Evolutionary conservation across 2,113 vertebrate genomes (phyloP).

Genomic region (Ascaphus truei): DNA sequence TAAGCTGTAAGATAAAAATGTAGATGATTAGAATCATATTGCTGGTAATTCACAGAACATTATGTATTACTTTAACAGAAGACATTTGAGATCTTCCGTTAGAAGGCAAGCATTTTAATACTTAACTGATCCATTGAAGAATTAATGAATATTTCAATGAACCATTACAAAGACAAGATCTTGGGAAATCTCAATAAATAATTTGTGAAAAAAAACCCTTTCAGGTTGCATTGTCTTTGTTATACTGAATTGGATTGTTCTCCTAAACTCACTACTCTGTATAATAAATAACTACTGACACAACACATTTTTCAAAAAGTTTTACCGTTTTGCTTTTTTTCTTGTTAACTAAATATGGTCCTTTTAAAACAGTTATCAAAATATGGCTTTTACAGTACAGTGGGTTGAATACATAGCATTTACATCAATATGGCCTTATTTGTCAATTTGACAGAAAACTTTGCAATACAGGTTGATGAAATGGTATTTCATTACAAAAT

Average conservation of each 20-base stretch:
- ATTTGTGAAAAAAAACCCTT: no score
- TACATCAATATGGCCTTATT: background rate
- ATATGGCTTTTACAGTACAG: no score
- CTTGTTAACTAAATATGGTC: background rate
- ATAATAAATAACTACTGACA: background rate
- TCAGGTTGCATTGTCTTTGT: no score
- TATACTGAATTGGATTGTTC: no score
- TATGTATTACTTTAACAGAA: no score
- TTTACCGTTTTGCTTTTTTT: background rate
- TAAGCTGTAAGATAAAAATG: constrained; percentile 70
- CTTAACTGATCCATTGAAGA: no score
- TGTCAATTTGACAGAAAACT: constrained; percentile 10
- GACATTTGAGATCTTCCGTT: no score
- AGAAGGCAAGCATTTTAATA: no score
- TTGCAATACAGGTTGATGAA: background rate
- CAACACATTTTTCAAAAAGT: background rate
- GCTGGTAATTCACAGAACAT: no score
- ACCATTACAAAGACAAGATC: no score
- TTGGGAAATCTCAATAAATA: no score
- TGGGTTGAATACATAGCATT: background rate
- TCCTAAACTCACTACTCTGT: background rate
- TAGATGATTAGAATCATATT: background rate
- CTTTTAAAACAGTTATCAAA: background rate
- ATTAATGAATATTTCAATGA: no score
- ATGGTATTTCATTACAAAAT: background rate